A percentile compares a stretch with the other conserved stretches of the same genome.
phyloP scores from a whole-genome alignment of 1,140 invertebrate genomes.

The Hylaeus anthracinus region DNA sequence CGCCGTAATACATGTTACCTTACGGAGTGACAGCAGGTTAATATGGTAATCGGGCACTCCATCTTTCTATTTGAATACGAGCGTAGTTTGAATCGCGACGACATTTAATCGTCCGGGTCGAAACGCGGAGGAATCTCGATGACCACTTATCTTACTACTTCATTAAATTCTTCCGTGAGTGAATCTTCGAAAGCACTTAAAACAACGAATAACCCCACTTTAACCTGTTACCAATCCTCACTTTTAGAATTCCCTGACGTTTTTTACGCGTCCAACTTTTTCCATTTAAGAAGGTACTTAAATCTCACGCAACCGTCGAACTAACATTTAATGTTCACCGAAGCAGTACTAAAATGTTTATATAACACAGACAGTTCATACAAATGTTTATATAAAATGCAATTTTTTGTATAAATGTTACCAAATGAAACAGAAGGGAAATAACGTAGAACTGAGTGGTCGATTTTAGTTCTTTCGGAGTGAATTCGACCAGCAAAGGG shows the following conservation, averaged over 20 bases:
- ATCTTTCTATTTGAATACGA: constrained; percentile 34
- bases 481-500: not conserved
- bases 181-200: not conserved
- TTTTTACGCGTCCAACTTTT: not conserved
- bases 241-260: not conserved
- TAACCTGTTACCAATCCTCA: not conserved
- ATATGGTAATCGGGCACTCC: constrained; percentile 44
- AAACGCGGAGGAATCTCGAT: not conserved
- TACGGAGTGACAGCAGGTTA: constrained; percentile 16
- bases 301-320: too few relatives aligned
- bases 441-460: too few relatives aligned
- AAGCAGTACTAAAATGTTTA: too few relatives aligned
- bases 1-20: constrained; percentile 28
- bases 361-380: too few relatives aligned
- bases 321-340: too few relatives aligned
- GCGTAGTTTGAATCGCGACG: constrained; percentile 6
- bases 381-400: too few relatives aligned
- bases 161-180: not conserved
- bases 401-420: too few relatives aligned
- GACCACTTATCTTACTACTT: not conserved
- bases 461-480: too few relatives aligned
- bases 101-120: not conserved
- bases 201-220: not conserved
- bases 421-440: too few relatives aligned
- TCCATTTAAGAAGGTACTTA: too few relatives aligned